Conservation (phyloP, 2,113 vertebrate genomes). For the Caranx ignobilis region DNA sequence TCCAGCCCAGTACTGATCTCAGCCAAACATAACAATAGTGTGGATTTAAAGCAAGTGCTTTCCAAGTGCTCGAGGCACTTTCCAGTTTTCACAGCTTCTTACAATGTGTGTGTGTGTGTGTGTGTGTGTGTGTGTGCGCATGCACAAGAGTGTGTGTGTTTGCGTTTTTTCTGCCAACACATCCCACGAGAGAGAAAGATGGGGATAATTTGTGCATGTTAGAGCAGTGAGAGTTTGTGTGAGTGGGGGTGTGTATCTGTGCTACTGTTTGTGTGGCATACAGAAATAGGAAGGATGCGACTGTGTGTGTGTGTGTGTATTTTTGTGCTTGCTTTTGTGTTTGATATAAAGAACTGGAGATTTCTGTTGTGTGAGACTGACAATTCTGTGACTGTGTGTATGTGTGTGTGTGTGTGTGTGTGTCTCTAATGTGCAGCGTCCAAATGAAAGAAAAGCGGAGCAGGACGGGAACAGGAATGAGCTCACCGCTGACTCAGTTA, state of each 20-base stretch:
- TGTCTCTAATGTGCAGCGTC: neutral
- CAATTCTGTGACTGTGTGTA: neutral
- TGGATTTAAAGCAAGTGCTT: slow-evolving; percentile 60
- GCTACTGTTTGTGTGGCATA: neutral
- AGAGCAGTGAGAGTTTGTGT: slow-evolving; percentile 5
- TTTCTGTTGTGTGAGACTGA: neutral
- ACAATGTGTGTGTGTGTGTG: neutral
- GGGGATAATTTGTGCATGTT: slow-evolving; percentile 31
- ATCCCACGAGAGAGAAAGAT: slow-evolving; percentile 14
- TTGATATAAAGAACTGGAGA: neutral
- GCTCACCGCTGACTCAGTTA: neutral
- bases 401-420: neutral
- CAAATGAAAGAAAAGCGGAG: neutral
- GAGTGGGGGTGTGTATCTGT: slow-evolving; percentile 7
- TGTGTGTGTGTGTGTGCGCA: neutral
- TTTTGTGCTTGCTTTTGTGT: neutral
- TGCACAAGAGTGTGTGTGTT: too few species aligned
- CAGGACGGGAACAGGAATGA: neutral
- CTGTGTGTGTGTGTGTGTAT: neutral
- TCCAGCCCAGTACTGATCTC: slow-evolving; percentile 40
- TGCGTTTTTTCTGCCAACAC: neutral
- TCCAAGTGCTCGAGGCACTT: slow-evolving; percentile 48
- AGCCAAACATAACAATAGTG: slow-evolving; percentile 59
- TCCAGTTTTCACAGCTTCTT: slow-evolving; percentile 48
- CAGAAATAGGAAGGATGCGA: slow-evolving; percentile 4